These are phyloP conservation scores for Sebastes trivittatus DNA, from an alignment of 2,797 vertebrate species.

Conservation along the genomic window DNA sequence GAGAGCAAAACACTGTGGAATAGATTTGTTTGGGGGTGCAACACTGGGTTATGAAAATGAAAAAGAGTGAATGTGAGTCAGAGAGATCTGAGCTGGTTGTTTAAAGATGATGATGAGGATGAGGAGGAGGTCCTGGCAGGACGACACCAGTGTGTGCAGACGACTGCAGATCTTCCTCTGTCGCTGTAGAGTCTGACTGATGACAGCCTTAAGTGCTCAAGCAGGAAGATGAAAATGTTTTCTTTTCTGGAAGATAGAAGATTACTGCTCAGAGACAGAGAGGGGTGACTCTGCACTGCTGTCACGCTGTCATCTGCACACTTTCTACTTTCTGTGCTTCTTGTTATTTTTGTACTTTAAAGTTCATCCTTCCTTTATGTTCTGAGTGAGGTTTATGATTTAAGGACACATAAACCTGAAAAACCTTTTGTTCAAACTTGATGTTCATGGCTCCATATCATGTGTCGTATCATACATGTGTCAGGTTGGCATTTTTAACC, in stretches of 20 bases:
- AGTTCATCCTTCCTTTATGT: not conserved
- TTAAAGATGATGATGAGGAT: not conserved
- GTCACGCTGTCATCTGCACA: not conserved
- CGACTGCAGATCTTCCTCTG: not conserved
- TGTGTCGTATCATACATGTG: not conserved
- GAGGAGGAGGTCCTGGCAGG: not conserved
- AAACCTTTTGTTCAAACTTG: not conserved
- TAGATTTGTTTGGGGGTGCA: not conserved
- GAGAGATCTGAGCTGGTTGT: not conserved
- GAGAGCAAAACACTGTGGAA: not conserved
- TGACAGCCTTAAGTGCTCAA: slow-evolving; percentile 1
- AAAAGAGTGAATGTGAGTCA: not conserved
- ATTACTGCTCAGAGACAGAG: slow-evolving; percentile 6
- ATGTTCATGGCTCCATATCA: not conserved
- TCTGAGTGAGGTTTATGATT: not conserved
- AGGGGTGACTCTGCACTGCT: not conserved
- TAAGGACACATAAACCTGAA: not conserved
- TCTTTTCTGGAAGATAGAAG: slow-evolving; percentile 5
- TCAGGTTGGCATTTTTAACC: not conserved
- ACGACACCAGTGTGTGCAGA: not conserved
- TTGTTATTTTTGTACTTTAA: not conserved
- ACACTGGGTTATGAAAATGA: not conserved
- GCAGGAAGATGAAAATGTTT: slow-evolving; percentile 10
- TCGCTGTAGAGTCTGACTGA: not conserved
- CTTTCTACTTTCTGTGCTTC: not conserved